Evolutionary conservation across 2,113 vertebrate genomes (phyloP), one percentile per base, ranked within the genome.

Genomic region (Triplophysa siluroides): DNA sequence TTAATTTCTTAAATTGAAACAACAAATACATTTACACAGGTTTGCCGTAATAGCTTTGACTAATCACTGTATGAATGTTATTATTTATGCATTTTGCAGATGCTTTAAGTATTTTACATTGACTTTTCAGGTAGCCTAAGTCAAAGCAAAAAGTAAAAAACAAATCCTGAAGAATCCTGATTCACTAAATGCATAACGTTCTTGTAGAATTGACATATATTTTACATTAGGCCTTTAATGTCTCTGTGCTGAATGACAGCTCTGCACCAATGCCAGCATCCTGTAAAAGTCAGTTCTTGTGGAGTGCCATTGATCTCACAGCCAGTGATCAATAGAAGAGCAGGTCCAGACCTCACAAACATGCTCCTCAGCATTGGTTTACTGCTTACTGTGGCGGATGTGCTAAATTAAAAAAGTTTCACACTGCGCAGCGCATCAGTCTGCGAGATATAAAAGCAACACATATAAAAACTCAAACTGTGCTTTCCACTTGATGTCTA

Each of bases 311-410:
- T 33, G 67, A 84, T 82, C 65, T 78, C 16, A 21, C 8, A 14
- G 56, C 63, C 62, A 82, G 72, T 73, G 81, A 73, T 77, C 68
- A 47, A 72, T 82, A 77, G 21, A 52, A 41, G 47, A 71, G 47
- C 64, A 41, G 64, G 47, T 23, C 60, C 38, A 29, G 69, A 72
- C 69, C 50, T 81, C 76, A 61, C 67, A 43, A n/a, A 72, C 21
- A 78, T 62, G 60, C 66, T 58, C n/a, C 66, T 80, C 58, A 54
- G 66, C 60, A 82, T 80, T 64, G 62, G 52, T 73, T 41, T 66
- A 80, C 47, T 60, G 70, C 70, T 74, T 80, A 80, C 38, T 58
- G 33, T 61, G 29, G 62, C 70, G 47, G 62, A 75, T 63, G 62
- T 65, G 23, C 10, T 45, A 47, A 73, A 67, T 58, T 65, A 77